Conservation (phyloP, 1,140 invertebrate species). For the Drosophila willistoni region DNA sequence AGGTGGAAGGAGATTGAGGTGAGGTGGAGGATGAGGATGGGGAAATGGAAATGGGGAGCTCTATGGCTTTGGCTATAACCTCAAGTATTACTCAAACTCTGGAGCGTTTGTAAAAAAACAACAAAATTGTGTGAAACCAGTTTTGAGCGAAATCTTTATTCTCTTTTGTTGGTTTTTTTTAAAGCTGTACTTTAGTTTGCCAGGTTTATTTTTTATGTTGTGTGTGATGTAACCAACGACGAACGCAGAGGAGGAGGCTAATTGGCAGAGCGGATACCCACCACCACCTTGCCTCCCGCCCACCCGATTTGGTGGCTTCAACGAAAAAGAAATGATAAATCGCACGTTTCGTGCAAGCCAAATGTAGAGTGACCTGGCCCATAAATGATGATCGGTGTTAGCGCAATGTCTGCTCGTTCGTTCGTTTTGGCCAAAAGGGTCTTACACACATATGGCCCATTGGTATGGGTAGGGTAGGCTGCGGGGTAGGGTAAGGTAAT, state of each 20-base stretch:
- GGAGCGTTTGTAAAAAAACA: not conserved
- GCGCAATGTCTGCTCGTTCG: constrained; percentile 26
- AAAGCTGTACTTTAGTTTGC: constrained; percentile 53
- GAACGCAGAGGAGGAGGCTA: constrained; percentile 38
- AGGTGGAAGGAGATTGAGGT: constrained; percentile 21
- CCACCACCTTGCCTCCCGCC: not conserved
- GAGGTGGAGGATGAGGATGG: constrained; percentile 6
- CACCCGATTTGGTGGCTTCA: not conserved
- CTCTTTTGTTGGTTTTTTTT: constrained; percentile 22
- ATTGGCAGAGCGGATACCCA: constrained; percentile 73
- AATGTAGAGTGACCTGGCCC: constrained; percentile 31
- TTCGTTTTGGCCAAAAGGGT: not conserved
- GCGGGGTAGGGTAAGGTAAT: constrained; percentile 6
- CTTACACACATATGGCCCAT: not conserved
- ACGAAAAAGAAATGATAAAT: constrained; percentile 64
- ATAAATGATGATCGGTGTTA: constrained; percentile 58
- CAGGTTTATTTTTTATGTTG: constrained; percentile 54
- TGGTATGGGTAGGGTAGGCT: not conserved
- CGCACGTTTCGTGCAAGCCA: constrained; percentile 45
- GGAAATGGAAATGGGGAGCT: constrained; percentile 30
- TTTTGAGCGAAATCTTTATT: constrained; percentile 50
- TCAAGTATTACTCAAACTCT: constrained; percentile 10
- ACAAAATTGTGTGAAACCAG: constrained; percentile 30
- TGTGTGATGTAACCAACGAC: constrained; percentile 63
- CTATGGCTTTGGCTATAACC: not conserved